Evolutionary conservation across 2,888 invertebrate species (phyloP), one percentile per base, ranked within the genome.

Genomic region (Crocallis elinguaria): DNA sequence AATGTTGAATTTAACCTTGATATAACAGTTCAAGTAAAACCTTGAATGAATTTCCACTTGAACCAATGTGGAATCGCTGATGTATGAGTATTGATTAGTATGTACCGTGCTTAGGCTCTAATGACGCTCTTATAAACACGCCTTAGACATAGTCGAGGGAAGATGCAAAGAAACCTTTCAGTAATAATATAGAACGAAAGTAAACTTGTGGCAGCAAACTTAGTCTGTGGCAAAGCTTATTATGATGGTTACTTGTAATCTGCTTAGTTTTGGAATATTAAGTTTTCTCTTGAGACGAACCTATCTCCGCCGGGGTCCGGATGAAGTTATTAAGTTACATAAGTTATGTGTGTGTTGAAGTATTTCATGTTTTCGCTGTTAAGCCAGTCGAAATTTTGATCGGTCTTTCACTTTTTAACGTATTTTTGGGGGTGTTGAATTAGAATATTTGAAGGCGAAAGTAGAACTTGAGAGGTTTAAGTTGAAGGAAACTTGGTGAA

Each of bases 221-320:
- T 53, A 48, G 7, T 32, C 69, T 71, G 61, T 62, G 65, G 37
- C 49, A 17, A 57, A 25, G 41, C 39, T 55, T 45, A 42, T 65
- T 61, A 59, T 51, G 14, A n/a, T 54, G 38, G 44, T 61, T n/a
- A 62, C 63, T 62, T 58, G 61, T 70, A 71, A 79, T 75, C 70
- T 73, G 69, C 77, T 79, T 79, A 75, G 75, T 73, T 75, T 73
- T 71, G 73, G 72, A 72, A 74, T 77, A 79, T 77, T 75, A 77
- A 77, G 73, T 78, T 72, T 64, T 63, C 62, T 64, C 66, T 68
- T 69, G 69, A 73, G 51, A 45, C 48, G 50, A 56, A 50, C 53
- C 49, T 49, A 56, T 42, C 48, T 46, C 12, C 36, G 21, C 41
- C n/a, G 14, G 33, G 45, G 49, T 38, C 44, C 30, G 32, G 50